phyloP scores from a whole-genome alignment of 2,888 invertebrate species.

The Watsonalla binaria region DNA sequence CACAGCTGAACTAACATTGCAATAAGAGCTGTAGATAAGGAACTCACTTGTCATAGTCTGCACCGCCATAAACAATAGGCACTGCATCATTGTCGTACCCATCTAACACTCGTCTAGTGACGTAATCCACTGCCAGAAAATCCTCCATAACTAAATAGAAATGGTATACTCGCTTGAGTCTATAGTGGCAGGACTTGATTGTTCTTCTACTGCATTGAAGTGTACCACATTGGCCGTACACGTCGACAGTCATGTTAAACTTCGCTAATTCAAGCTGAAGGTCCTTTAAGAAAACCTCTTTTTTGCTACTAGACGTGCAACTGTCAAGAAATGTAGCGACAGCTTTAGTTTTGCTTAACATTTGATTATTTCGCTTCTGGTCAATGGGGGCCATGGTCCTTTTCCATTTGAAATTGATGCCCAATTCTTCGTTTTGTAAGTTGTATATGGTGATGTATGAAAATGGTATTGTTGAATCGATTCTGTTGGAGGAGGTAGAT shows the following conservation, averaged over 20 bases:
- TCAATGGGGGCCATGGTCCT: conserved; percentile 32
- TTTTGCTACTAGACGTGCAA: conserved; percentile 42
- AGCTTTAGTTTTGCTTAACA: conserved; percentile 43
- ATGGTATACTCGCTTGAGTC: conserved; percentile 78
- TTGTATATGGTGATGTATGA: conserved; percentile 43
- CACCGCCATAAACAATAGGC: conserved; percentile 83
- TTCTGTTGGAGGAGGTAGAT: conserved; percentile 20
- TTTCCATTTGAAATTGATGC: conserved; percentile 35
- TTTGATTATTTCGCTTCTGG: conserved; percentile 22
- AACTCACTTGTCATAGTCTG: conserved; percentile 75
- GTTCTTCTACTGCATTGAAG: conserved; percentile 41
- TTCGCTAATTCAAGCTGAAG: conserved; percentile 59
- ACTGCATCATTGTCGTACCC: conserved; percentile 78
- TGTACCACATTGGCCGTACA: conserved; percentile 74
- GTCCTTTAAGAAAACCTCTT: conserved; percentile 46
- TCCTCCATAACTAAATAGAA: conserved; percentile 87
- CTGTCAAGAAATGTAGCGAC: conserved; percentile 57
- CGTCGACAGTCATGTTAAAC: conserved; percentile 62
- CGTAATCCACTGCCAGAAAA: conserved; percentile 77
- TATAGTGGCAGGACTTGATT: conserved; percentile 51
- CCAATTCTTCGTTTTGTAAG: conserved; percentile 31
- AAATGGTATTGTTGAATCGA: conserved; percentile 47
- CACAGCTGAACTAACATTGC: no score
- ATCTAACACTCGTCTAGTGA: conserved; percentile 70
- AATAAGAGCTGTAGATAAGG: conserved; percentile 29